Percentiles rank a stretch among this genome's conserved stretches.
Evolutionary conservation across 2,113 vertebrate genomes (phyloP).

Genomic region (Tinamus guttatus): DNA sequence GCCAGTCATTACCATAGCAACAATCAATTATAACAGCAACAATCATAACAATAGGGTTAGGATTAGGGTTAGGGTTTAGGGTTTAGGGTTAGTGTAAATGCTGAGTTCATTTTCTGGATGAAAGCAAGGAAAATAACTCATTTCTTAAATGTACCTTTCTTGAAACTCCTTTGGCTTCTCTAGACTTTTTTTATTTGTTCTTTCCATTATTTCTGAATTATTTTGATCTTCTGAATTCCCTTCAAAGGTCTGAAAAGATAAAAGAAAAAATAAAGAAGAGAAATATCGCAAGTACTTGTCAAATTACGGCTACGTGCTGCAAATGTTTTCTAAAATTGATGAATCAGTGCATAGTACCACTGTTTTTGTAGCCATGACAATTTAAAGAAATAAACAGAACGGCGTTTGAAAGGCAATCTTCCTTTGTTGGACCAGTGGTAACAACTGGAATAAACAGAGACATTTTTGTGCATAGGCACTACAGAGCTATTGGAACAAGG

Average conservation of each 20-base stretch:
- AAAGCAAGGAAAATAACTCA: neutral
- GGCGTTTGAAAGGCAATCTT: neutral
- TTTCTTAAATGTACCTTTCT: slow-evolving; percentile 68
- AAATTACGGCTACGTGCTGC: neutral
- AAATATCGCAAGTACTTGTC: neutral
- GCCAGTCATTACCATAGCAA: neutral
- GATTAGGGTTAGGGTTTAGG: no score
- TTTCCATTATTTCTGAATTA: slow-evolving; percentile 46
- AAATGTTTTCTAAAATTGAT: neutral
- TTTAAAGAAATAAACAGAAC: neutral
- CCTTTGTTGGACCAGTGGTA: neutral
- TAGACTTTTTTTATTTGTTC: slow-evolving; percentile 44
- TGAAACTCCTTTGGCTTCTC: slow-evolving; percentile 67
- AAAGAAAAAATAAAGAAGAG: no score
- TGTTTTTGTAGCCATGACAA: neutral
- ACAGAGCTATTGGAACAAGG: neutral
- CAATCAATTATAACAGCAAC: no score
- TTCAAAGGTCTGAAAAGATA: slow-evolving; percentile 62
- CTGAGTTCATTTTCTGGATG: neutral
- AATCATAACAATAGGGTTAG: no score
- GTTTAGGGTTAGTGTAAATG: no score
- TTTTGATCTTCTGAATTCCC: slow-evolving; percentile 60
- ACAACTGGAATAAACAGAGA: neutral
- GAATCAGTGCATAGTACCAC: neutral
- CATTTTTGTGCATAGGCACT: neutral